Evolutionary conservation across 1,140 invertebrate species (phyloP).

Genomic region (Heliothis subflexa): DNA sequence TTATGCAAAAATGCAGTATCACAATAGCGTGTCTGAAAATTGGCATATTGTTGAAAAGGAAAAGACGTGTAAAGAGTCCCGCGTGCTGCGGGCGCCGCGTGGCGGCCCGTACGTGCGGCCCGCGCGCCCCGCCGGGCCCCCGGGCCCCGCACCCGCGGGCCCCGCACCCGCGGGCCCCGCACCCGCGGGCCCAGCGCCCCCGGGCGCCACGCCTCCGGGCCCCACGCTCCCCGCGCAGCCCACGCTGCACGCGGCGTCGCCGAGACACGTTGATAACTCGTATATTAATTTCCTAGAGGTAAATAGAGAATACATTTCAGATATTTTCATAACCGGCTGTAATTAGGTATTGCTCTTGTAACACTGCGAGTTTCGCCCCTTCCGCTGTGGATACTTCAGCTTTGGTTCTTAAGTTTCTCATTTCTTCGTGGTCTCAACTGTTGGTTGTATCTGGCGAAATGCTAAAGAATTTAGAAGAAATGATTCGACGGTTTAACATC

Average conservation of each 20-base stretch:
- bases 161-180: background rate
- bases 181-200: background rate
- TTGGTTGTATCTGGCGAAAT: too few relatives aligned
- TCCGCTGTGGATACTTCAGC: too few relatives aligned
- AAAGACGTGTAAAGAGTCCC: constrained; percentile 32
- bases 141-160: background rate
- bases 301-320: constrained; percentile 8
- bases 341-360: background rate
- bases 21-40: constrained; percentile 3
- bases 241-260: constrained; percentile 20
- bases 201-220: background rate
- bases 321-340: background rate
- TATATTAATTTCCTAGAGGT: constrained; percentile 39
- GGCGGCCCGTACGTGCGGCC: constrained; percentile 10
- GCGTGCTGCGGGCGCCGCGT: constrained; percentile 6
- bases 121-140: constrained; percentile 2
- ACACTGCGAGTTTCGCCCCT: too few relatives aligned
- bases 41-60: constrained; percentile 21
- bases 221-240: background rate
- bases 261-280: constrained; percentile 36
- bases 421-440: too few relatives aligned
- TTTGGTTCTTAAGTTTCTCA: too few relatives aligned
- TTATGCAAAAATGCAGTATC: too few relatives aligned
- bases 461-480: too few relatives aligned
- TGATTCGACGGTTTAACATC: too few relatives aligned